These are phyloP conservation scores for Drosophila differens DNA, from an alignment of 2,888 invertebrate genomes.

Conservation along the genomic window DNA sequence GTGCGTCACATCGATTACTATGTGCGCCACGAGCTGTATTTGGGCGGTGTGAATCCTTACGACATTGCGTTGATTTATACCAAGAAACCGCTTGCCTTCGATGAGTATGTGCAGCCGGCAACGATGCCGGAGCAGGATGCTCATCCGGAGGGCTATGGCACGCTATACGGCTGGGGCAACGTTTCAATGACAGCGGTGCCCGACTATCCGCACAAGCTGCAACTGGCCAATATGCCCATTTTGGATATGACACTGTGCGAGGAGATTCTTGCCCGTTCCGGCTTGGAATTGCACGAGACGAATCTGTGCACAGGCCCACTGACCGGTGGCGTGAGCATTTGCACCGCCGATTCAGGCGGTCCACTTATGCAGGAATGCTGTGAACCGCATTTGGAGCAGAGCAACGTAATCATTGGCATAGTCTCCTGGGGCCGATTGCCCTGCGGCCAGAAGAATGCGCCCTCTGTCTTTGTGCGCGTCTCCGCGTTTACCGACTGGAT, in stretches of 20 bases:
- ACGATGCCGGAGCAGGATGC: conserved; percentile 77
- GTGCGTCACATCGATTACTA: conserved; percentile 82
- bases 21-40: conserved; percentile 80
- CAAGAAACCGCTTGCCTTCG: conserved; percentile 77
- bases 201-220: conserved; percentile 80
- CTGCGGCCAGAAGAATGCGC: conserved; percentile 85
- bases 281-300: conserved; percentile 81
- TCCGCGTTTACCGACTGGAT: conserved; percentile 86
- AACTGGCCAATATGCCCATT: conserved; percentile 82
- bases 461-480: conserved; percentile 86
- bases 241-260: conserved; percentile 80
- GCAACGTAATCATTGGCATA: conserved; percentile 84
- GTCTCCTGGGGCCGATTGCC: conserved; percentile 86
- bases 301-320: conserved; percentile 84
- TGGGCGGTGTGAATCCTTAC: conserved; percentile 84
- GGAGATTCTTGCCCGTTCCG: conserved; percentile 77
- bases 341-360: conserved; percentile 84
- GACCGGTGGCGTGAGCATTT: conserved; percentile 83
- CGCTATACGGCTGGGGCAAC: conserved; percentile 84
- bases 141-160: conserved; percentile 78
- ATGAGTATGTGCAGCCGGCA: conserved; percentile 79
- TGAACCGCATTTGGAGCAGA: conserved; percentile 63
- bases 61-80: conserved; percentile 84
- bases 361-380: conserved; percentile 83
- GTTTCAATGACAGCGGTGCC: conserved; percentile 83